These are phyloP conservation scores for Acrossocheilus fasciatus DNA, from an alignment of 2,797 vertebrate genomes.

Conservation along the genomic window DNA sequence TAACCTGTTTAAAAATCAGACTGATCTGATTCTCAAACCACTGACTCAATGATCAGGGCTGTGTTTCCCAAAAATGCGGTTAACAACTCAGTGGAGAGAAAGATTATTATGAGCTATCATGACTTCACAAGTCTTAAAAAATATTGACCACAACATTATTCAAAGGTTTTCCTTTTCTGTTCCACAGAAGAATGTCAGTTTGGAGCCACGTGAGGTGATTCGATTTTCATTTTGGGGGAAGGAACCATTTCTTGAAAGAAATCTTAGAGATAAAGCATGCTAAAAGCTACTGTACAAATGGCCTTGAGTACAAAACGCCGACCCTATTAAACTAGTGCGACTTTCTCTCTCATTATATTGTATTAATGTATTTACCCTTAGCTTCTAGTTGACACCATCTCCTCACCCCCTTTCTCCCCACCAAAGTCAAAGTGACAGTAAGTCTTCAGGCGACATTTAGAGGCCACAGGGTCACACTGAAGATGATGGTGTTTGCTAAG, in stretches of 20 bases:
- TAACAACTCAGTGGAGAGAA: not conserved
- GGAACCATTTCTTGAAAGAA: not conserved
- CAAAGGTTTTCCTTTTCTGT: not conserved
- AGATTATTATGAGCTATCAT: not conserved
- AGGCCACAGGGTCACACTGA: constrained; percentile 79
- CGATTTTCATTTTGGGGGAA: not conserved
- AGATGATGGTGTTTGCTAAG: constrained; percentile 78
- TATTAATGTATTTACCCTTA: constrained; percentile 83
- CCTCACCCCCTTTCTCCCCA: constrained; percentile 62
- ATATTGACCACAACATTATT: not conserved
- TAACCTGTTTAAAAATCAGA: not conserved
- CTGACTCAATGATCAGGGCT: not conserved
- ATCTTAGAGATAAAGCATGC: not conserved
- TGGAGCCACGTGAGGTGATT: not conserved
- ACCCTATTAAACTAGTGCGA: constrained; percentile 54
- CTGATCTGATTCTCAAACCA: not conserved
- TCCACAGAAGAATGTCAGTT: not conserved
- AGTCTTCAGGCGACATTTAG: constrained; percentile 74
- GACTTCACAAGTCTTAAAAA: not conserved
- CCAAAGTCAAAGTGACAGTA: constrained; percentile 81
- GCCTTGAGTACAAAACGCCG: constrained; percentile 37
- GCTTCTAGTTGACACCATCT: constrained; percentile 75
- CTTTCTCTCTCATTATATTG: constrained; percentile 78
- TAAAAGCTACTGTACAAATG: not conserved
- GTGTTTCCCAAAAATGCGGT: not conserved